Conservation (phyloP, 92 coral and sea anemone genomes). For the Phymanthus crucifer region DNA sequence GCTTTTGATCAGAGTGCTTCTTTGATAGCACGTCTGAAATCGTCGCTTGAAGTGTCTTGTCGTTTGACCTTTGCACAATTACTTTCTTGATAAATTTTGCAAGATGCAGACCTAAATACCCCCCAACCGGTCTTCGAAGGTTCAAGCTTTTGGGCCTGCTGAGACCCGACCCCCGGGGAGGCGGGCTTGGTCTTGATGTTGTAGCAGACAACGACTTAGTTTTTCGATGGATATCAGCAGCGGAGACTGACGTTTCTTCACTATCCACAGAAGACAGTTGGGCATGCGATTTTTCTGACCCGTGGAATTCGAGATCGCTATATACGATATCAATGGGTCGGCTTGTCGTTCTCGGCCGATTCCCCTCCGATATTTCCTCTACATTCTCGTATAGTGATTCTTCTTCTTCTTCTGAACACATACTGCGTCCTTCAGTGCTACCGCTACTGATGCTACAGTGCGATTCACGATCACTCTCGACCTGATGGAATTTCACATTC, state of each 20-base stretch:
- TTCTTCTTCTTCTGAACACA: constrained; percentile 56
- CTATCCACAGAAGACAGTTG: constrained; percentile 27
- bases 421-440: constrained; percentile 46
- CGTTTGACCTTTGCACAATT: constrained; percentile 74
- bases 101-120: constrained; percentile 72
- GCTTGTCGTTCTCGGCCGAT: constrained; percentile 54
- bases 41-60: constrained; percentile 68
- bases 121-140: constrained; percentile 40
- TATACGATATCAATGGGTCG: constrained; percentile 93
- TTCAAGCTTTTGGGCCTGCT: constrained; percentile 75
- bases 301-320: constrained; percentile 75
- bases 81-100: constrained; percentile 70
- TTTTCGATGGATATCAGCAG: constrained; percentile 9
- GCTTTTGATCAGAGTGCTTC: no score
- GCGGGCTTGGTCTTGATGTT: constrained; percentile 46
- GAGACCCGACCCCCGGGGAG: constrained; percentile 42
- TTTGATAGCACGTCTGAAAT: constrained; percentile 66
- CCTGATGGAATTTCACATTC: constrained; percentile 62
- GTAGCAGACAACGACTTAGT: constrained; percentile 54
- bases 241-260: background rate
- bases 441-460: constrained; percentile 68
- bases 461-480: constrained; percentile 60
- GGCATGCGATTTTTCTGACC: constrained; percentile 36
- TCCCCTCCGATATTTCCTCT: constrained; percentile 29
- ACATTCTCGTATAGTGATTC: constrained; percentile 72